Conservation (phyloP, 2,113 vertebrate species). For the Apteryx owenii region DNA sequence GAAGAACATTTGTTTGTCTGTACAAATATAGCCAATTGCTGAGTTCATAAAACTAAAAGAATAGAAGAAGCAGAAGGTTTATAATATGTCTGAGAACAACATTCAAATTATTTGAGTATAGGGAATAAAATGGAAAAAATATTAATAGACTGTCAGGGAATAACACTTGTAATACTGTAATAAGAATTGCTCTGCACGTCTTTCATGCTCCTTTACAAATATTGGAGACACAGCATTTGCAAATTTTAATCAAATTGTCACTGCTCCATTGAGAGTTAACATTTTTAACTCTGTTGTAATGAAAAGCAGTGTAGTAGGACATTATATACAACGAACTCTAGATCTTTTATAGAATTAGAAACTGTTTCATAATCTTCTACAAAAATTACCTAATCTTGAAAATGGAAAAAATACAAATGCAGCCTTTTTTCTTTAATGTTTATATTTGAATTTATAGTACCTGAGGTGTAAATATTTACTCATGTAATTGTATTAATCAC, state of each 20-base stretch:
- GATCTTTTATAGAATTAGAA: background rate
- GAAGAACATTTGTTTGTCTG: background rate
- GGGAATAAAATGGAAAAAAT: constrained; percentile 2
- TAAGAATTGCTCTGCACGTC: background rate
- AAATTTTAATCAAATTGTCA: background rate
- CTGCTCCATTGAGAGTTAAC: background rate
- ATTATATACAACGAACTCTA: background rate
- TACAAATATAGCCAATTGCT: background rate
- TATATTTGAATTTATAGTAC: background rate
- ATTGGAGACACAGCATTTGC: background rate
- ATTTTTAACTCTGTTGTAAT: background rate
- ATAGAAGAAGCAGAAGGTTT: background rate
- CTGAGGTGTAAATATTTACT: background rate
- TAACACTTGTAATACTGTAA: background rate
- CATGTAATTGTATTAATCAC: background rate
- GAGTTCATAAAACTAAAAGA: background rate
- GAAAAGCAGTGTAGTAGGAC: background rate
- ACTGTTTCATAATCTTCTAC: background rate
- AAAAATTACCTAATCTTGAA: background rate
- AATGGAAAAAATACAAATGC: background rate
- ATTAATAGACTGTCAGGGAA: background rate
- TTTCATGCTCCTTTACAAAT: background rate
- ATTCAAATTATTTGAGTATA: background rate
- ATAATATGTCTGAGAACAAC: background rate
- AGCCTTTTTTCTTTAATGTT: background rate